These are phyloP conservation scores for Prochilodus magdalenae DNA, from an alignment of 2,113 vertebrate species.

Conservation along the genomic window DNA sequence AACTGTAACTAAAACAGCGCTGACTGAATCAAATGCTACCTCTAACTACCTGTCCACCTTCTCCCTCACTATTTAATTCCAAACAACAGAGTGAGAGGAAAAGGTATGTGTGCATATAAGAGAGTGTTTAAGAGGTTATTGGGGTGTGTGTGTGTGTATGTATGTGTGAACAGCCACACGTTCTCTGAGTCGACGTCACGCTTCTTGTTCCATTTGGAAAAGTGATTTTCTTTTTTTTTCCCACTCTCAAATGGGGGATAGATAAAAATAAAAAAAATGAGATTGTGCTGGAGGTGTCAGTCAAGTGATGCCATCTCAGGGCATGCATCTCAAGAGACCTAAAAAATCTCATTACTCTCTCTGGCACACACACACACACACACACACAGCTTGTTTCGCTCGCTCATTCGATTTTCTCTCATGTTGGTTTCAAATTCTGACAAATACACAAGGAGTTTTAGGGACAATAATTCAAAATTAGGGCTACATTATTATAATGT, in stretches of 20 bases:
- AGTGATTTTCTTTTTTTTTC: conserved; percentile 44
- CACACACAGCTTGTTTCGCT: conserved; percentile 26
- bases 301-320: conserved; percentile 55
- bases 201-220: conserved; percentile 39
- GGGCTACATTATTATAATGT: not conserved
- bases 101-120: conserved; percentile 4
- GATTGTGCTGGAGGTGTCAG: conserved; percentile 55
- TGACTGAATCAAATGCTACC: not conserved
- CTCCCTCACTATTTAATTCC: not conserved
- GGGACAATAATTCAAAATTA: not conserved
- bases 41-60: not conserved
- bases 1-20: not conserved
- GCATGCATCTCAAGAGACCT: conserved; percentile 52
- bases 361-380: conserved; percentile 33
- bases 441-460: conserved; percentile 8
- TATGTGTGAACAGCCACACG: not conserved
- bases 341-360: conserved; percentile 58
- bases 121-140: conserved; percentile 18
- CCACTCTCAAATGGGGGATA: conserved; percentile 29
- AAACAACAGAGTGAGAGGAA: no score
- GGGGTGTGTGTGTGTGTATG: not conserved
- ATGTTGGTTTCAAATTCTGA: conserved; percentile 7
- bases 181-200: not conserved
- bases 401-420: conserved; percentile 9
- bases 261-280: conserved; percentile 51